Conservation (phyloP, 2,113 vertebrate species). For the Gambusia affinis region DNA sequence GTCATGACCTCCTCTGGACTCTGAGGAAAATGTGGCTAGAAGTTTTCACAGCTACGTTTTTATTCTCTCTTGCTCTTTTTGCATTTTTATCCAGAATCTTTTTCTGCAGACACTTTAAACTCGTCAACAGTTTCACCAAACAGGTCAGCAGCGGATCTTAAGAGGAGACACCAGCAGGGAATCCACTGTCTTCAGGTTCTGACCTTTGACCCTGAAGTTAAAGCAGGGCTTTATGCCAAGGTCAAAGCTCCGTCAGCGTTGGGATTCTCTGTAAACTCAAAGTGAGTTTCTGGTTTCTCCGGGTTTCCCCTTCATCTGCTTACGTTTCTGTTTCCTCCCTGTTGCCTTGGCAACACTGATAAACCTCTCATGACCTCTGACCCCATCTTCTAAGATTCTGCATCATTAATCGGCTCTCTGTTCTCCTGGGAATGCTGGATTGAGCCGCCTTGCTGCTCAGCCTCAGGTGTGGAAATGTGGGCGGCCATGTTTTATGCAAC, state of each 20-base stretch:
- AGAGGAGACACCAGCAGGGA: too few relatives aligned
- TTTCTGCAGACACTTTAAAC: not conserved
- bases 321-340: not conserved
- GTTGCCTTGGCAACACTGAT: not conserved
- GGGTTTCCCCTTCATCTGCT: not conserved
- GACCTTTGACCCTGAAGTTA: not conserved
- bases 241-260: not conserved
- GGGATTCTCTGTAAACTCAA: not conserved
- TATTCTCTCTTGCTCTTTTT: too few relatives aligned
- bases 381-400: not conserved
- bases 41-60: too few relatives aligned
- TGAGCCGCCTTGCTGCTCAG: not conserved
- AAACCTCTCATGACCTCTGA: not conserved
- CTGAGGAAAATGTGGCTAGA: too few relatives aligned
- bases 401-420: not conserved
- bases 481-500: not conserved
- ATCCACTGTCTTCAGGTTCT: not conserved
- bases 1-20: too few relatives aligned
- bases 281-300: not conserved
- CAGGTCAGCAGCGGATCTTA: too few relatives aligned
- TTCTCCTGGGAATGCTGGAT: not conserved
- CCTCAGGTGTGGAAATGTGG: not conserved
- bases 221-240: not conserved
- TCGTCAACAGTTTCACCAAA: too few relatives aligned
- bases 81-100: not conserved